These are phyloP conservation scores for Chorisops tibialis DNA, from an alignment of 2,888 invertebrate genomes.

Conservation along the genomic window DNA sequence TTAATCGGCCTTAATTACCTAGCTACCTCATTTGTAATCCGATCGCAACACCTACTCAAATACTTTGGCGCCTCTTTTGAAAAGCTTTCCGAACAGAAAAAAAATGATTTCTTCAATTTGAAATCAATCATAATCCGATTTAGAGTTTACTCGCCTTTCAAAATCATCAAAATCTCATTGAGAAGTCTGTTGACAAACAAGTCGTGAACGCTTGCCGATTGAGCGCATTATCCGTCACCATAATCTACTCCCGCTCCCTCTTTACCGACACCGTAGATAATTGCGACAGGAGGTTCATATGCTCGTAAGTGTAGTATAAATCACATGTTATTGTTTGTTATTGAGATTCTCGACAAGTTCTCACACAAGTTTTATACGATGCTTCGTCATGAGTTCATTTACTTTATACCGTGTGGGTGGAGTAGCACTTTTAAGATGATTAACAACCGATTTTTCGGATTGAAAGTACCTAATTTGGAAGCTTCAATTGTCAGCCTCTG, in stretches of 20 bases:
- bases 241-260: background rate
- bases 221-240: background rate
- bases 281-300: background rate
- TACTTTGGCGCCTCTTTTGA: slow-evolving; percentile 4
- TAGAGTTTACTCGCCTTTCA: background rate
- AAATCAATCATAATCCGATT: slow-evolving; percentile 14
- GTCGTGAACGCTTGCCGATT: background rate
- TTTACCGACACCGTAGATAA: slow-evolving; percentile 1
- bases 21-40: slow-evolving; percentile 11
- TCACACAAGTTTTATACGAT: background rate
- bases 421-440: slow-evolving; percentile 17
- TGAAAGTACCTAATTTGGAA: slow-evolving; percentile 23
- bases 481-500: slow-evolving; percentile 17
- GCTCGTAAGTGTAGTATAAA: background rate
- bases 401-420: slow-evolving; percentile 4
- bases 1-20: slow-evolving; percentile 15
- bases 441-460: slow-evolving; percentile 17
- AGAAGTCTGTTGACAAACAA: background rate
- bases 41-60: background rate
- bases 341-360: slow-evolving; percentile 9
- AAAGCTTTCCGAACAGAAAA: background rate
- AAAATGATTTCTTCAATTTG: background rate
- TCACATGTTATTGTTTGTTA: slow-evolving; percentile 2
- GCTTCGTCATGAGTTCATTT: background rate
- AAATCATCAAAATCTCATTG: background rate